Evolutionary conservation across 2,888 invertebrate genomes (phyloP).

Genomic region (Eurois occulta): DNA sequence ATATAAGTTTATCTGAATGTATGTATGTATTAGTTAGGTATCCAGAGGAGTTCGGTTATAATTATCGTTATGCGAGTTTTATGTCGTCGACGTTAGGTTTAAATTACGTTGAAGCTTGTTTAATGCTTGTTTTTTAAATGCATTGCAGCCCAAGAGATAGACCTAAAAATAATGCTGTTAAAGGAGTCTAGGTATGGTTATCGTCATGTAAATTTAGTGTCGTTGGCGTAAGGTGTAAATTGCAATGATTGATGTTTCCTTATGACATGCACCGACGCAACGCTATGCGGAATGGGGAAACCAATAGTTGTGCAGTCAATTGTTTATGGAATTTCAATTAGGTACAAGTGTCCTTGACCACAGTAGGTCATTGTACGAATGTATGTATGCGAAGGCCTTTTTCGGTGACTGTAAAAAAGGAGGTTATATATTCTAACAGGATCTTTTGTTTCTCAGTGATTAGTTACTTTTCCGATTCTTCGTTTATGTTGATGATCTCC

Average conservation of each 20-base stretch:
- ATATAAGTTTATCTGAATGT: neutral
- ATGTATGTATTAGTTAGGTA: too few relatives aligned
- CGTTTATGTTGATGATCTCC: too few relatives aligned
- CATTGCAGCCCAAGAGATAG: too few relatives aligned
- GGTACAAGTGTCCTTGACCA: neutral
- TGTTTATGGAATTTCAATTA: slow-evolving; percentile 15
- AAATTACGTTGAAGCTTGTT: neutral
- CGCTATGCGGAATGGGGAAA: slow-evolving; percentile 3
- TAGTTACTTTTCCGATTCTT: too few relatives aligned
- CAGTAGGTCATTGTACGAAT: neutral
- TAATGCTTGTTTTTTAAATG: neutral
- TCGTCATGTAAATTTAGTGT: neutral
- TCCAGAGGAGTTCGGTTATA: neutral
- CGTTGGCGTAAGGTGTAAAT: neutral
- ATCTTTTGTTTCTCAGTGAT: too few relatives aligned
- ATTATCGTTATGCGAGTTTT: neutral
- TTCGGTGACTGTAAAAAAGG: too few relatives aligned
- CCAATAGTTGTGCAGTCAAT: neutral
- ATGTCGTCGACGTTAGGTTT: neutral
- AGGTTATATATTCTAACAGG: too few relatives aligned
- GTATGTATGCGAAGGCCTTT: neutral
- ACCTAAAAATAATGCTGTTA: neutral
- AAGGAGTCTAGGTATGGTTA: neutral
- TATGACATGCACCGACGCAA: neutral
- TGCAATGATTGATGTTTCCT: neutral